phyloP scores from a whole-genome alignment of 1,140 invertebrate genomes.

The Zaprionus ghesquierei region DNA sequence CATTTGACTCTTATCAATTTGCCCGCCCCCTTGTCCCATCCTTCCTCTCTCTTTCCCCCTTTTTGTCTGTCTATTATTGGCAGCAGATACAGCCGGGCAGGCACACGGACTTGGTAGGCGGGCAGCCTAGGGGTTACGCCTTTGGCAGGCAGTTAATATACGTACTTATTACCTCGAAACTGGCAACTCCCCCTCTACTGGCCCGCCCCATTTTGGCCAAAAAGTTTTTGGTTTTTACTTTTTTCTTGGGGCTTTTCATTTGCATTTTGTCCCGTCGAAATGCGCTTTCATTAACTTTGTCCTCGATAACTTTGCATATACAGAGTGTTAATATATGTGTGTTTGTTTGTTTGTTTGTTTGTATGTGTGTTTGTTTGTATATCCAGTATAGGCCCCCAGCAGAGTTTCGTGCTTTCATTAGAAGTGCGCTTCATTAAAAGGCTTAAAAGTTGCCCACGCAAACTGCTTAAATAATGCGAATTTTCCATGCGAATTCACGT shows the following conservation, averaged over 20 bases:
- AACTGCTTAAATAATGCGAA: slow-evolving; percentile 22
- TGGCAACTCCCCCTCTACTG: slow-evolving; percentile 18
- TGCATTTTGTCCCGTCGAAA: slow-evolving; percentile 39
- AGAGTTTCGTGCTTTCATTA: slow-evolving; percentile 13
- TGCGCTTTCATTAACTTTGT: slow-evolving; percentile 67
- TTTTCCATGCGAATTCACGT: slow-evolving; percentile 11
- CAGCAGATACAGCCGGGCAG: not conserved
- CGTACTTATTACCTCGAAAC: slow-evolving; percentile 30
- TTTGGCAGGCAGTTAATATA: slow-evolving; percentile 18
- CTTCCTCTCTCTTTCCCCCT: not conserved
- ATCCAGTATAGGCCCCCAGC: not conserved
- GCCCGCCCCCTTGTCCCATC: no score
- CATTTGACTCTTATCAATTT: slow-evolving; percentile 38
- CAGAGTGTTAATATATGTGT: not conserved
- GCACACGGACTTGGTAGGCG: no score
- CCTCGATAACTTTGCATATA: slow-evolving; percentile 10
- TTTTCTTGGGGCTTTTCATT: slow-evolving; percentile 26
- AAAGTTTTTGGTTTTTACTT: slow-evolving; percentile 28
- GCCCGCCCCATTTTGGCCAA: not conserved
- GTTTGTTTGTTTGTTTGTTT: not conserved
- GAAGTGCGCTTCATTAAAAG: slow-evolving; percentile 56
- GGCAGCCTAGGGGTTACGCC: not conserved
- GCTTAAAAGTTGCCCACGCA: slow-evolving; percentile 63
- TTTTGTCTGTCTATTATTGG: not conserved
- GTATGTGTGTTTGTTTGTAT: not conserved